Evolutionary conservation across 1,140 invertebrate species (phyloP).

Genomic region (Cyclina sinensis): DNA sequence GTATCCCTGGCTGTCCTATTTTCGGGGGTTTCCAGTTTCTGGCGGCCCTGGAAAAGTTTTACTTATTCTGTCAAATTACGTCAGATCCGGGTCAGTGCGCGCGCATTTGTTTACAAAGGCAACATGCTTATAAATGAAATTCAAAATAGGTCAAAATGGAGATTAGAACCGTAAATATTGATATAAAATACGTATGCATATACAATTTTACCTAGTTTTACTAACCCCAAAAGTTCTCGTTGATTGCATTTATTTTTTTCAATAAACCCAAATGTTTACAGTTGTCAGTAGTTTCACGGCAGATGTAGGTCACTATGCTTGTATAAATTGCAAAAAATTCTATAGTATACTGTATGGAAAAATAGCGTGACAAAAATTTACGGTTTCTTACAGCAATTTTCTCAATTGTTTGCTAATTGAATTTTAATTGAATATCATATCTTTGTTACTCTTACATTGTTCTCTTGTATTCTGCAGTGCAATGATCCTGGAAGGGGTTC

Average conservation of each 20-base stretch:
- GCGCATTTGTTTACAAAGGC: constrained; percentile 30
- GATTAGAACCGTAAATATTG: constrained; percentile 34
- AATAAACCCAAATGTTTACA: not conserved
- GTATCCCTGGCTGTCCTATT: too few relatives aligned
- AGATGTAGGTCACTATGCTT: not conserved
- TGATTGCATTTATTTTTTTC: not conserved
- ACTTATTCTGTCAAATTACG: not conserved
- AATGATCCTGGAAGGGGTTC: constrained; percentile 8
- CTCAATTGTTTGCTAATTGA: not conserved
- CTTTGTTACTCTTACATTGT: not conserved
- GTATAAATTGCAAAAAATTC: not conserved
- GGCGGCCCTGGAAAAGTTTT: constrained; percentile 35
- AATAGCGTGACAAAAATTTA: constrained; percentile 1
- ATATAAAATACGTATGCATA: not conserved
- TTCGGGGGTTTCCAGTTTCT: not conserved
- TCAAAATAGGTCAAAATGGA: not conserved
- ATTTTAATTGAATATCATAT: too few relatives aligned
- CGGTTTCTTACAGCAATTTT: not conserved
- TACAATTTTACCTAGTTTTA: not conserved
- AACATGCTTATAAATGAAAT: not conserved
- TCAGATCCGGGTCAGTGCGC: constrained; percentile 12
- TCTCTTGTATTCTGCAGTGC: not conserved
- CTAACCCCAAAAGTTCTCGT: not conserved
- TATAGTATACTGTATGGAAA: constrained; percentile 11
- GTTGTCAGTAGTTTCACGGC: not conserved